Evolutionary conservation across 2,113 vertebrate species (phyloP), one percentile per base, ranked within the genome.

Genomic region (Menidia beryllina): DNA sequence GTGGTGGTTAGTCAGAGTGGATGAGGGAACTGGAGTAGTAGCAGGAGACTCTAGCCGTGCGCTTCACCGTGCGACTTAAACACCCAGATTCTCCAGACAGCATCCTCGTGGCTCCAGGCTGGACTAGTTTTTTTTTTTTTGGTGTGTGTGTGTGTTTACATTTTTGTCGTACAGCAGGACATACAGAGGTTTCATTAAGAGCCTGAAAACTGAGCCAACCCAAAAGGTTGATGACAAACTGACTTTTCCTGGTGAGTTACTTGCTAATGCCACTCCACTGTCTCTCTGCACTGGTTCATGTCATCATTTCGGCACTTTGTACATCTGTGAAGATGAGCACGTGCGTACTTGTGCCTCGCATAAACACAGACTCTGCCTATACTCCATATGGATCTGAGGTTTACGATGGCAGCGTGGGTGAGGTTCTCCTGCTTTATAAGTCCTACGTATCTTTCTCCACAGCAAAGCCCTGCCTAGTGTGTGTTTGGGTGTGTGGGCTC

Each of bases 161-260:
- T 59, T 50, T 48, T 26, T 39, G 43, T 59, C 20, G 1, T 49
- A 30, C 57, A n/a, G 43, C 59, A 27, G 53, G 65, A 77, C 66
- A 82, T 66, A 20, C 70, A 15, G 47, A 61, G 78, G 69, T 86
- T 66, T 25, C 58, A 48, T 54, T 68, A 30, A 30, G 56, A 72
- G 63, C 45, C 56, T 14, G 30, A 82, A 75, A 79, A 34, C 48
- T 30, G 61, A 75, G 70, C 11, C 58, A 54, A 57, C 78, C 67
- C 41, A 34, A 47, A 83, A 78, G 86, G 84, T 90, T 89, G 90
- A 93, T 93, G 93, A 86, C 79, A 85, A 79, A 77, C 75, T 75
- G 25, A 91, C 78, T 84, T 79, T 43, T 59, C 72, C 85, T 41
- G 93, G 90, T 84, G 87, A 94, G 92, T 93, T 72, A 54, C 26